Base-by-base conservation (phyloP, 2,888 invertebrate genomes). In the Cephus spinipes region DNA sequence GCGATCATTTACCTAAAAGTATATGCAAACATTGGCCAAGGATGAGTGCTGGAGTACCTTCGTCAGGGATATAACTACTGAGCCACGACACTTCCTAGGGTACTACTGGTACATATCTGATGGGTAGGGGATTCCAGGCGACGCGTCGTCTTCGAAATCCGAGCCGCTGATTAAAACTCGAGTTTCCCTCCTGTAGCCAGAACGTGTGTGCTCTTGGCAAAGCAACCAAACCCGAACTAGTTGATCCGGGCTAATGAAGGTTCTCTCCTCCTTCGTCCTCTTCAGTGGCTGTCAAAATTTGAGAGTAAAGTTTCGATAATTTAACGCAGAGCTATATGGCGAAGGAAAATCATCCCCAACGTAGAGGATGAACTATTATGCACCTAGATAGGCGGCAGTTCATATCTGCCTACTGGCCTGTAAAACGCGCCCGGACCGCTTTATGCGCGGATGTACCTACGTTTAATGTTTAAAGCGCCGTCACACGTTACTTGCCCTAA, bases 1-100 rank as follows among this genome's bases (percentile, higher is more conserved):
- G 77, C 79, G 74, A 76, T 79, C 80, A 74, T 79, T 74, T 79
- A 77, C 75, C 78, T 77, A 34, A 84, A 85, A 85, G 81, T 78
- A 78, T 81, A 79, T 76, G 83, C 79, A 82, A 85, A 85, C 80
- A 80, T 79, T 77, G 74, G 79, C 31, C 74, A 73, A 23, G 73
- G 55, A 55, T 55, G 55, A 55, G 55, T 9, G 55, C 55, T 9
- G 23, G 55, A 55, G 23, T 40, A 55, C 55, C 55, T 55, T 55
- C 55, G 55, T 55, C 55, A 55, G 23, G 23, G 55, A 55, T 55
- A 55, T 15, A 55, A 23, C 23, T 9, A 23, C 55, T 23, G 23
- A 55, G 55, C 23, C 23, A 23, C 23, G 55, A 55, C 55, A 55
- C 55, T 55, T 55, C 55, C 55, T 55, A 55, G 55, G 23, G 9